These are phyloP conservation scores for Pipa parva DNA, from an alignment of 2,113 vertebrate genomes.

Conservation along the genomic window DNA sequence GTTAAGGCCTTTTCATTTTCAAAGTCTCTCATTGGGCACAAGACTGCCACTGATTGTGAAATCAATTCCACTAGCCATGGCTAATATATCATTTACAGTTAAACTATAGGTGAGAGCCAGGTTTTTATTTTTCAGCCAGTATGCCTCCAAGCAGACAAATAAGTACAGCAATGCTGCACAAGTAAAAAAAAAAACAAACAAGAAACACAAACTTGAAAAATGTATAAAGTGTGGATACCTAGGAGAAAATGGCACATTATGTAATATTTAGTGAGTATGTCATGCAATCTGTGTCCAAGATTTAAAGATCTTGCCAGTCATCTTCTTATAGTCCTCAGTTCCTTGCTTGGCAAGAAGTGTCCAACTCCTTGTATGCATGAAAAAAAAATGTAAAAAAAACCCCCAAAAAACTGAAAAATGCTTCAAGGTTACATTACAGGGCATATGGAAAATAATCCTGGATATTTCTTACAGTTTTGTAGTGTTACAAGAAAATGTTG, in stretches of 20 bases:
- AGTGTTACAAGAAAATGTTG: constrained; percentile 4
- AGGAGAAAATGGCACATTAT: background rate
- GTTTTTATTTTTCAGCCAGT: too few species aligned
- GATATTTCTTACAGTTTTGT: constrained; percentile 1
- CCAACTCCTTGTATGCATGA: background rate
- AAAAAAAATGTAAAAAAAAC: too few species aligned
- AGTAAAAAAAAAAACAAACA: constrained; percentile 3
- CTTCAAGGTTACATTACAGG: background rate
- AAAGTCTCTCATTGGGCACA: too few species aligned
- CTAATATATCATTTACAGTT: too few species aligned
- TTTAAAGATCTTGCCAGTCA: constrained; percentile 9
- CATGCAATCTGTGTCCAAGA: background rate
- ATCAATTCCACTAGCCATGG: too few species aligned
- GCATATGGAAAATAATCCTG: background rate
- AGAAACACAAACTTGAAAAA: background rate
- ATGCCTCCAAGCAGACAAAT: too few species aligned
- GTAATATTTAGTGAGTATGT: background rate
- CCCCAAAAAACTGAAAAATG: background rate
- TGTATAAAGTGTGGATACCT: background rate
- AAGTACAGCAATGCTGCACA: constrained; percentile 8
- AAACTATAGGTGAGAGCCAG: too few species aligned
- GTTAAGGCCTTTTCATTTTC: too few species aligned
- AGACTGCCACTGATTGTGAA: too few species aligned
- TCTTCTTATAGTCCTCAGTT: background rate
- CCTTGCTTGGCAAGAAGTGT: constrained; percentile 13